Percentiles rank a stretch among this genome's conserved stretches.
Conservation (phyloP, 2,888 invertebrate genomes). For the Melanargia galathea region DNA sequence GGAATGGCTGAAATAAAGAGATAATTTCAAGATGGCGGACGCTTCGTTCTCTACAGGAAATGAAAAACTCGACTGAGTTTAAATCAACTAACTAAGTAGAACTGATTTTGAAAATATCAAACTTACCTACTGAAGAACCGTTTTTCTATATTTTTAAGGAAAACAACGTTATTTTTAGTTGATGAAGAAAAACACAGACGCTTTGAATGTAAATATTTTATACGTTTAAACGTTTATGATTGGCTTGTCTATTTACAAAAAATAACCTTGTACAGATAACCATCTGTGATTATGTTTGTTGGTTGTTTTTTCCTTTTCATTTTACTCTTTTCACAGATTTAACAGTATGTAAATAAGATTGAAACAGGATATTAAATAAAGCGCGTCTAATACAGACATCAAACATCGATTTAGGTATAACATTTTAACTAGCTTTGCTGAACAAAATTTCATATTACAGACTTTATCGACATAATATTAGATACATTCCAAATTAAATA, state of each 20-base stretch:
- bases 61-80: conserved; percentile 50
- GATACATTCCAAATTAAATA: no score
- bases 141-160: conserved; percentile 6
- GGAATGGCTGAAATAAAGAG: conserved; percentile 39
- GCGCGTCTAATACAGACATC: no score
- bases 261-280: no score
- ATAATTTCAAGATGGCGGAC: conserved; percentile 40
- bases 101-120: conserved; percentile 45
- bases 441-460: no score
- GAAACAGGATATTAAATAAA: not conserved
- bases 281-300: no score
- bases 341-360: not conserved
- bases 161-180: no score
- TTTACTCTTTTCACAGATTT: not conserved
- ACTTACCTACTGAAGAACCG: not conserved
- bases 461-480: no score
- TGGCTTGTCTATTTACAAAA: no score
- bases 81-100: conserved; percentile 49
- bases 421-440: not conserved
- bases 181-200: no score
- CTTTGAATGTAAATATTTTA: no score
- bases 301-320: not conserved
- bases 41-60: conserved; percentile 41
- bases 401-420: not conserved
- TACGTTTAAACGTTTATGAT: no score